A percentile compares a stretch with the other conserved stretches of the same genome.
phyloP scores from a whole-genome alignment of 2,113 vertebrate genomes.

The Geococcyx californianus region DNA sequence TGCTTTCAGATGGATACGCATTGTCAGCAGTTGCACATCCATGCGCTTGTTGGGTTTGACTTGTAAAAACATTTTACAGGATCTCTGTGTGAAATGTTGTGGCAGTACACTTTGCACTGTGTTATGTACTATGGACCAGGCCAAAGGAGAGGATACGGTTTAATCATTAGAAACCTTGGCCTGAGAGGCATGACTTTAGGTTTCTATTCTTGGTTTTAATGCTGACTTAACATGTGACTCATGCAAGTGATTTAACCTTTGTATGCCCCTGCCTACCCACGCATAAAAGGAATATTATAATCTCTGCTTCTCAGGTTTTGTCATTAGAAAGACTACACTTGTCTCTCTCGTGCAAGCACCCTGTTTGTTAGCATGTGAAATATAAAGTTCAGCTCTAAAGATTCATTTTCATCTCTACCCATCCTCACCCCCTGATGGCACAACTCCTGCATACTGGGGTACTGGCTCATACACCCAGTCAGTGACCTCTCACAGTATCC shows the following conservation, averaged over 20 bases:
- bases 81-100: background rate
- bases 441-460: background rate
- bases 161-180: constrained; percentile 56
- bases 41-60: background rate
- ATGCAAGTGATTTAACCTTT: constrained; percentile 9
- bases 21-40: background rate
- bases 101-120: constrained; percentile 20
- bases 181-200: constrained; percentile 20
- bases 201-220: constrained; percentile 53
- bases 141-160: constrained; percentile 43
- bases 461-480: background rate
- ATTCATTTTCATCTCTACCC: background rate
- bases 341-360: background rate
- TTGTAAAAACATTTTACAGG: background rate
- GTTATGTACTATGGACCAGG: background rate
- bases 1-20: background rate
- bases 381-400: background rate
- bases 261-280: background rate
- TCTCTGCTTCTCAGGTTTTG: background rate
- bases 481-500: background rate
- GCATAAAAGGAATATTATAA: constrained; percentile 10
- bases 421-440: background rate
- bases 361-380: background rate
- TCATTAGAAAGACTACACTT: background rate
- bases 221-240: constrained; percentile 48